A percentile compares a stretch with the other conserved stretches of the same genome.
Evolutionary conservation across 2,113 vertebrate genomes (phyloP).

Genomic region (Pipa parva): DNA sequence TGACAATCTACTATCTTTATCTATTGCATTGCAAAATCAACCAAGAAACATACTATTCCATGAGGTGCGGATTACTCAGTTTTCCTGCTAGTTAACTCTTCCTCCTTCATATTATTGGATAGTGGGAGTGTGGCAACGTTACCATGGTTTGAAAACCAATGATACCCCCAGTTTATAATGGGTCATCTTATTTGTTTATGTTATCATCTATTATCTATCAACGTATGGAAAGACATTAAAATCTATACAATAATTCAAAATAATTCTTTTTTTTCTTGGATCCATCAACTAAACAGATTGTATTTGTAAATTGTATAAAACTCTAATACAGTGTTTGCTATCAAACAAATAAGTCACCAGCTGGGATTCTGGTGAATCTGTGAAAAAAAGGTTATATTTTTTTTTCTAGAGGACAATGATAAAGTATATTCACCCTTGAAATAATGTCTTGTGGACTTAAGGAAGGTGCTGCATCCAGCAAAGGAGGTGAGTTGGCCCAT

Average conservation of each 20-base stretch:
- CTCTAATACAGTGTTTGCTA: slow-evolving; percentile 25
- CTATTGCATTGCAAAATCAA: background rate
- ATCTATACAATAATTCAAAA: background rate
- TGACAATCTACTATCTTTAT: slow-evolving; percentile 23
- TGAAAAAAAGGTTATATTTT: slow-evolving; percentile 23
- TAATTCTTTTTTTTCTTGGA: slow-evolving; percentile 2
- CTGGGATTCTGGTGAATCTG: slow-evolving; percentile 32
- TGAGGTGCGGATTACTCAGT: background rate
- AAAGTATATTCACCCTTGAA: slow-evolving; percentile 6
- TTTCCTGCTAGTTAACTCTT: background rate
- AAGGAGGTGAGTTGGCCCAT: background rate
- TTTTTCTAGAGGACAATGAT: slow-evolving; percentile 18
- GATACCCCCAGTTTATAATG: background rate
- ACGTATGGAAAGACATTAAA: too few relatives aligned
- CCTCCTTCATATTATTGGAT: too few relatives aligned
- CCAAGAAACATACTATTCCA: background rate
- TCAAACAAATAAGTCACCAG: slow-evolving; percentile 27
- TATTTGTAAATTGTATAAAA: slow-evolving; percentile 23
- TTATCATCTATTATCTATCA: too few relatives aligned
- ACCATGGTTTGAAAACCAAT: too few relatives aligned
- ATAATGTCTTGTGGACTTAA: background rate
- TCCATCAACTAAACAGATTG: background rate
- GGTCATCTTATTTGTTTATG: too few relatives aligned
- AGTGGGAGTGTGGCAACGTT: too few relatives aligned
- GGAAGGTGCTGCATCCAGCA: background rate